Base-by-base conservation (phyloP, 2,888 invertebrate genomes). In the Coenonympha glycerion region DNA sequence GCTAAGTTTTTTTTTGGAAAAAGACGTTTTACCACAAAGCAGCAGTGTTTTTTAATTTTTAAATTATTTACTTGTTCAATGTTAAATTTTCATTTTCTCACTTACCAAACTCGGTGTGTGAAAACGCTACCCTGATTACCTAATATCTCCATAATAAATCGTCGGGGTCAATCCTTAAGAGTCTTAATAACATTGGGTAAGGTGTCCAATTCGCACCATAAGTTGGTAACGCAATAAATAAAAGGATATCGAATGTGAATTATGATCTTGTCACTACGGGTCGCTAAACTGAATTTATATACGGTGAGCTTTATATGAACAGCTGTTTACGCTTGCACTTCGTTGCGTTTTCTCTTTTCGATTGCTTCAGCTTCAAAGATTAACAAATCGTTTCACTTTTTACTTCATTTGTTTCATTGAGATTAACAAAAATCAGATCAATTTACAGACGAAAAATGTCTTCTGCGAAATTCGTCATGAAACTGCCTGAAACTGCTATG, bases 321-420 rank as follows among this genome's bases (percentile, higher is more conserved):
- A 15, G 4, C 9, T 22, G 39, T 15, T 26, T 13, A 45, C 37
- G 48, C 36, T 11, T 45, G 26, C 19, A 22, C 47, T 44, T 31
- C 31, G 48, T 48, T 48, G 40, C 26, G 41, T 48, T 54, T 54
- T 54, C 51, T 45, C 55, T 49, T 55, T 48, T 37, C 6, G 28
- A 37, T 53, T 53, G 22, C 51, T 34, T 36, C 19, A 37, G 13
- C 4, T 8, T 3, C 22, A 22, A 4, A 37, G 13, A 15, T 39
- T 15, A 37, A 36, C 19, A 36, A 11, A 36, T 36, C 19, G 36
- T n/a, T 9, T 36, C 6, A 2, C 1, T n/a, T 4, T 19, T 18
- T 18, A 34, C n/a, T 19, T 34, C 18, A n/a, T 18, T 34, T 5
- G 18, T n/a, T n/a, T 19, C 5, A 33, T 16, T 36, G 19, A 21